Evolutionary conservation across 2,888 invertebrate genomes (phyloP).

Genomic region (Oscheius myriophilus): DNA sequence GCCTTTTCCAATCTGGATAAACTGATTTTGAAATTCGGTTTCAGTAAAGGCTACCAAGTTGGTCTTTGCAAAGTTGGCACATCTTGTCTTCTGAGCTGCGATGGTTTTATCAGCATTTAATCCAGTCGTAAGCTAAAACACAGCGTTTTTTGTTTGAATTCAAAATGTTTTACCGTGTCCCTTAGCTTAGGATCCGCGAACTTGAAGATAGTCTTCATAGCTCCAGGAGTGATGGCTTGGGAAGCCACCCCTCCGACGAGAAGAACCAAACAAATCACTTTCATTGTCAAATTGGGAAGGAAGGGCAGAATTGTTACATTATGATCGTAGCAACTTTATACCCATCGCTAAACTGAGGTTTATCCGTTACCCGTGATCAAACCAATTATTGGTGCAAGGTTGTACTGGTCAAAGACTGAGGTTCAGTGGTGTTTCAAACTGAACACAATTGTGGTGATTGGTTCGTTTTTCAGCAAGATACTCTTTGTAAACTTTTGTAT

Average conservation of each 20-base stretch:
- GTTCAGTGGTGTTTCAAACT: too few species aligned
- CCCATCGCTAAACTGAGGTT: too few species aligned
- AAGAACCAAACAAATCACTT: not conserved
- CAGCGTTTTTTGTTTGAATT: not conserved
- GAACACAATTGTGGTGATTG: too few species aligned
- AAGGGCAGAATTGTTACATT: too few species aligned
- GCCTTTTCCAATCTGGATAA: constrained; percentile 4
- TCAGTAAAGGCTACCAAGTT: constrained; percentile 2
- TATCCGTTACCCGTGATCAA: too few species aligned
- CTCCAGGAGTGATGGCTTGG: constrained; percentile 4
- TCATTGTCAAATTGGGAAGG: too few species aligned
- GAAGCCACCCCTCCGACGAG: not conserved
- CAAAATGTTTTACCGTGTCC: not conserved
- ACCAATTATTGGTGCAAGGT: too few species aligned
- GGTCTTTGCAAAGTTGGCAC: constrained; percentile 6
- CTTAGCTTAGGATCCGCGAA: not conserved
- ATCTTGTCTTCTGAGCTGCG: not conserved
- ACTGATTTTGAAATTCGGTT: not conserved
- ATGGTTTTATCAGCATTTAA: constrained; percentile 10
- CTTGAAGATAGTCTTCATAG: constrained; percentile 11
- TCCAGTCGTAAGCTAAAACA: constrained; percentile 4
- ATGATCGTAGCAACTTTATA: too few species aligned
- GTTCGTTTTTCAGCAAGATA: too few species aligned
- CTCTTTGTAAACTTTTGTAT: too few species aligned
- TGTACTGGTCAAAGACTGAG: too few species aligned